Percentiles rank a stretch among this genome's conserved stretches.
These are phyloP conservation scores for Meandrina meandrites DNA, from an alignment of 92 coral and sea anemone genomes.

Conservation along the genomic window DNA sequence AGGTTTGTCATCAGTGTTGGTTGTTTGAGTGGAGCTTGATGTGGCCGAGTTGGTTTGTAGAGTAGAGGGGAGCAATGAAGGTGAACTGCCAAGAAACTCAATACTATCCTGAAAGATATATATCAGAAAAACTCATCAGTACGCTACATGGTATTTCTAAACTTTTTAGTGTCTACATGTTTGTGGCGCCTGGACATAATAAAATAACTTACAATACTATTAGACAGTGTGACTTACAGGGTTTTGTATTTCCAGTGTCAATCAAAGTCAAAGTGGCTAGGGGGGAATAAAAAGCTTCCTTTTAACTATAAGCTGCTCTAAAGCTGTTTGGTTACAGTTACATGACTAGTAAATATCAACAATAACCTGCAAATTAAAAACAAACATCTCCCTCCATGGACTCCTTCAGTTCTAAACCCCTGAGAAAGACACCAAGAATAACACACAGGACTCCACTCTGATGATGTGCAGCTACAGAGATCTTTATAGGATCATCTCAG, in stretches of 20 bases:
- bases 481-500: too few species aligned
- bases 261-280: neutral
- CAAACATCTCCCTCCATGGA: too few species aligned
- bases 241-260: neutral
- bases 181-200: neutral
- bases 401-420: neutral
- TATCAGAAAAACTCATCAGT: too few species aligned
- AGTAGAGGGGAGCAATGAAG: conserved; percentile 9
- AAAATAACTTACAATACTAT: neutral
- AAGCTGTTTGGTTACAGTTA: neutral
- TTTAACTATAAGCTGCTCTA: neutral
- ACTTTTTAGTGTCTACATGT: too few species aligned
- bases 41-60: neutral
- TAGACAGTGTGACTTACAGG: neutral
- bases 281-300: too few species aligned
- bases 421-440: neutral
- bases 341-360: too few species aligned
- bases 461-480: too few species aligned
- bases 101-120: conserved; percentile 24
- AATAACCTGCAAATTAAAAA: neutral
- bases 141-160: neutral
- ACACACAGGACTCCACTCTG: too few species aligned
- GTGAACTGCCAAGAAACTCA: conserved; percentile 20
- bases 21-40: conserved; percentile 10
- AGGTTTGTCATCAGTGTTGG: neutral